These are phyloP conservation scores for Saxicola maurus DNA, from an alignment of 2,797 vertebrate genomes.

Conservation along the genomic window DNA sequence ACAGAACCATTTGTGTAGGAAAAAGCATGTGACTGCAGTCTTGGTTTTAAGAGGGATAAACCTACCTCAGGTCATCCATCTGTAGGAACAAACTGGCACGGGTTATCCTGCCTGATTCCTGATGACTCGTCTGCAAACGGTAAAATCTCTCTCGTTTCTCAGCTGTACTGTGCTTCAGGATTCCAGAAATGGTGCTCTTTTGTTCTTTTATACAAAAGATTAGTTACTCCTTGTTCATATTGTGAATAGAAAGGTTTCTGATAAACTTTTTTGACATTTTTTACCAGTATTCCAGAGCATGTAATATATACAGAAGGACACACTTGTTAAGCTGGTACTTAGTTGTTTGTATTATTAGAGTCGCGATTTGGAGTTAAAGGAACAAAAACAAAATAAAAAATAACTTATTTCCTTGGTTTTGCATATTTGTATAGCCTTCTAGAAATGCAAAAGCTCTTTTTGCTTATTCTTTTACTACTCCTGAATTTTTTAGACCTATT, in stretches of 20 bases:
- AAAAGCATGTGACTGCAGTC: slow-evolving; percentile 5
- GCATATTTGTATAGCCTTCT: slow-evolving; percentile 78
- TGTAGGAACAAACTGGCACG: slow-evolving; percentile 62
- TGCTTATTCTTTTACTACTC: slow-evolving; percentile 77
- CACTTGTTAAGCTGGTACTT: slow-evolving; percentile 96
- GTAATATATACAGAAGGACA: slow-evolving; percentile 90
- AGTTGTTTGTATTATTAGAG: slow-evolving; percentile 89
- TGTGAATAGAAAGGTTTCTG: slow-evolving; percentile 87
- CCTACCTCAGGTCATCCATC: slow-evolving; percentile 74
- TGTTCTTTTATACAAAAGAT: slow-evolving; percentile 67
- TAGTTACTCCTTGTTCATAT: slow-evolving; percentile 80
- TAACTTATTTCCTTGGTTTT: slow-evolving; percentile 76
- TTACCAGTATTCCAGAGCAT: slow-evolving; percentile 83
- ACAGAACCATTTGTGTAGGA: not conserved
- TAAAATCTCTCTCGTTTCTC: slow-evolving; percentile 41
- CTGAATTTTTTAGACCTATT: slow-evolving; percentile 74
- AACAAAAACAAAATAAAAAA: slow-evolving; percentile 52
- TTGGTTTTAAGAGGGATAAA: slow-evolving; percentile 61
- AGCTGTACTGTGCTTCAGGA: slow-evolving; percentile 74
- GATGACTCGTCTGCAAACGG: slow-evolving; percentile 1
- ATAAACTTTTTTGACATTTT: slow-evolving; percentile 75
- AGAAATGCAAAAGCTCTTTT: slow-evolving; percentile 67
- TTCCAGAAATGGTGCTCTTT: slow-evolving; percentile 82
- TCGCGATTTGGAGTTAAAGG: slow-evolving; percentile 54
- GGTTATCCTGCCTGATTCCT: slow-evolving; percentile 15